Evolutionary conservation across 2,888 invertebrate species (phyloP).

Genomic region (Scaptomyza polygonia): DNA sequence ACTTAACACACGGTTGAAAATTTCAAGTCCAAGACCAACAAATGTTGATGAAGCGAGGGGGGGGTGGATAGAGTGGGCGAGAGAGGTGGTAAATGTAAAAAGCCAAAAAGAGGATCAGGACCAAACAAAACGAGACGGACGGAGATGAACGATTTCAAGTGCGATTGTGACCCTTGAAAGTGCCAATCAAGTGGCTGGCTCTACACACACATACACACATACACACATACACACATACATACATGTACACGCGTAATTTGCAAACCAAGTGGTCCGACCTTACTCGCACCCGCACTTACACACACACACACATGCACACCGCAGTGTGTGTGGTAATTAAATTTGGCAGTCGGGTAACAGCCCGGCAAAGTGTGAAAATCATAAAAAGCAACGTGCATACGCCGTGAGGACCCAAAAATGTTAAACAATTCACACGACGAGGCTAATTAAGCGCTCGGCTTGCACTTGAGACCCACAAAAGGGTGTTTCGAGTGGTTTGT

Average conservation of each 20-base stretch:
- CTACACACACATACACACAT: slow-evolving; percentile 54
- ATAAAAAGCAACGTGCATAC: slow-evolving; percentile 73
- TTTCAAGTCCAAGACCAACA: slow-evolving; percentile 29
- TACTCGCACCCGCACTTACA: too few relatives aligned
- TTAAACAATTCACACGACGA: slow-evolving; percentile 75
- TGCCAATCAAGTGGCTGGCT: slow-evolving; percentile 73
- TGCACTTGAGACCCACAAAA: slow-evolving; percentile 63
- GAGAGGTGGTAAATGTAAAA: neutral
- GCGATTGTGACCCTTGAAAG: slow-evolving; percentile 71
- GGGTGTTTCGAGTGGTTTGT: slow-evolving; percentile 43
- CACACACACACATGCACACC: neutral
- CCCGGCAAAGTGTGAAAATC: slow-evolving; percentile 71
- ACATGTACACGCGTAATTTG: too few relatives aligned
- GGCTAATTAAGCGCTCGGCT: slow-evolving; percentile 72
- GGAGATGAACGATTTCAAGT: slow-evolving; percentile 27
- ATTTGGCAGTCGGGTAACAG: slow-evolving; percentile 61
- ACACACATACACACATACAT: neutral
- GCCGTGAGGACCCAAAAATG: slow-evolving; percentile 75
- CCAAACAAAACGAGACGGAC: neutral
- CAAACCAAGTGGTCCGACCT: too few relatives aligned
- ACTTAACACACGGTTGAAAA: slow-evolving; percentile 29
- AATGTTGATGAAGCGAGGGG: slow-evolving; percentile 7
- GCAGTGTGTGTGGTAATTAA: slow-evolving; percentile 64
- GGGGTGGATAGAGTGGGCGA: too few relatives aligned
- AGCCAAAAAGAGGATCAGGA: neutral